phyloP scores from a whole-genome alignment of 2,113 vertebrate species.

The Ceyx melanurus region DNA sequence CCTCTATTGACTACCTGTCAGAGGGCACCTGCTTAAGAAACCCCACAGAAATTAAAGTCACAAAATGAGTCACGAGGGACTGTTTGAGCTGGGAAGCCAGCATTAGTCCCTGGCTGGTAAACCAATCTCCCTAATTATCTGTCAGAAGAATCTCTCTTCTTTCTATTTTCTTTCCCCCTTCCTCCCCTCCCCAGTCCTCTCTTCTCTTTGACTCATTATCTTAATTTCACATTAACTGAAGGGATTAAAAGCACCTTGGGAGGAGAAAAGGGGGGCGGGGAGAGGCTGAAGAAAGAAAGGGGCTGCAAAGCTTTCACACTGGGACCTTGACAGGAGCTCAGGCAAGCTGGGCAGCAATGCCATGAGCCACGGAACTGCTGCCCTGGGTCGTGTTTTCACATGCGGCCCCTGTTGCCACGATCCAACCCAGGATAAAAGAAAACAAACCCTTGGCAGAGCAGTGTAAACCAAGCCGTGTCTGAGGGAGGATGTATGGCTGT shows the following conservation, averaged over 20 bases:
- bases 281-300: neutral
- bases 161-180: conserved; percentile 60
- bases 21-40: conserved; percentile 82
- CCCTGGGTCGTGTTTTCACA: accelerated
- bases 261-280: neutral
- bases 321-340: neutral
- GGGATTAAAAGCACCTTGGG: conserved; percentile 77
- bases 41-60: conserved; percentile 86
- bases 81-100: conserved; percentile 76
- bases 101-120: conserved; percentile 78
- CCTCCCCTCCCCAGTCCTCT: conserved; percentile 48
- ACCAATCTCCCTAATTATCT: conserved; percentile 96
- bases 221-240: conserved; percentile 83
- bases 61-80: conserved; percentile 87
- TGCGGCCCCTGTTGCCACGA: accelerated
- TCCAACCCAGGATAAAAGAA: neutral
- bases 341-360: accelerated
- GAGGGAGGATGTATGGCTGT: conserved; percentile 19
- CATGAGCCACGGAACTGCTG: accelerated
- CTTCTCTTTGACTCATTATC: conserved; percentile 79
- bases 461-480: neutral
- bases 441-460: neutral
- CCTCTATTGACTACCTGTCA: conserved; percentile 95
- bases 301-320: neutral
- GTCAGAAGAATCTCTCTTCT: conserved; percentile 76